Base-by-base conservation (phyloP, 2,797 vertebrate genomes). In the Tachyglossus aculeatus region DNA sequence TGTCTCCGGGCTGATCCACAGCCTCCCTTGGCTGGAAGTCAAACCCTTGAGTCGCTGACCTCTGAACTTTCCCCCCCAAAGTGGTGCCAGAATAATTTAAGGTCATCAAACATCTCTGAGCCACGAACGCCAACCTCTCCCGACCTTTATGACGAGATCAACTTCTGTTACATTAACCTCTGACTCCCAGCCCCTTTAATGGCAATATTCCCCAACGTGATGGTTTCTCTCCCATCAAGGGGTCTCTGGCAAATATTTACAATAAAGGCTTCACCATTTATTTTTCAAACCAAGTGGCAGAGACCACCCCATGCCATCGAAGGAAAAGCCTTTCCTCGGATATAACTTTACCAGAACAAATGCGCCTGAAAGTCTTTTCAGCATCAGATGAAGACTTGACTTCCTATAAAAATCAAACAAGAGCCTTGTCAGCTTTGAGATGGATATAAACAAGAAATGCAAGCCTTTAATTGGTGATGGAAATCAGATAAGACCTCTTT, bases 381-480 rank as follows among this genome's bases (percentile, higher is more conserved):
- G 88, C 86, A 87, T 85, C 88, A 85, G 81, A 90, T 0, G 84
- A 88, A 90, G 88, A 80, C 78, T 84, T 74, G 80, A 90, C 85
- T 93, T 92, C 91, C 91, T 92, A 92, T 86, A 79, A 85, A 88
- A 93, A 90, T 86, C 89, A 91, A 92, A 87, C 83, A 74, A 52
- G 76, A 86, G 79, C 84, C 86, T 86, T 91, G 90, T 89, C 90
- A 91, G 85, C 89, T 89, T 83, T 55, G 69, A 87, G 88, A 82
- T 87, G 81, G 90, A 92, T 92, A 92, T 92, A 92, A 93, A 93
- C 92, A 93, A 92, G 92, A 91, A 92, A 92, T 84, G 87, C 84
- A 90, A 92, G 82, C 90, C 82, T 78, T 68, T 92, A 93, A 93
- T 92, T 93, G 92, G 78, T 85, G 88, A 90, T 87, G 88, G 90